These are phyloP conservation scores for Dyspetes luteomarginatus DNA, from an alignment of 2,888 invertebrate genomes.

Conservation along the genomic window DNA sequence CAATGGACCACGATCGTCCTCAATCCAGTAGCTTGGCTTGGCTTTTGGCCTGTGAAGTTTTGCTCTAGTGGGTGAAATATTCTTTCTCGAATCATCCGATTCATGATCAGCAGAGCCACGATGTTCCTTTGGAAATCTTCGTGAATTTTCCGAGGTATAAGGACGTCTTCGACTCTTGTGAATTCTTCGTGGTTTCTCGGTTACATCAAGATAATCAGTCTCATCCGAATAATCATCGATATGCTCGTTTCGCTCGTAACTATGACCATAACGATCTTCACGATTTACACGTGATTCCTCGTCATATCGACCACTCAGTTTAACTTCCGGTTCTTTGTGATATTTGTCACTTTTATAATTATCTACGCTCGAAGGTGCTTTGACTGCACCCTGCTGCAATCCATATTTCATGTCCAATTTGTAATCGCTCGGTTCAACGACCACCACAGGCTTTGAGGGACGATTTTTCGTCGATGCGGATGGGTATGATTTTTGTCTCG, in stretches of 20 bases:
- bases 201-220: constrained; percentile 77
- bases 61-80: constrained; percentile 65
- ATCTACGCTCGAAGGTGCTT: constrained; percentile 48
- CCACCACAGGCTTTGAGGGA: constrained; percentile 74
- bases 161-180: constrained; percentile 76
- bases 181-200: constrained; percentile 74
- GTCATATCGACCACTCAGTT: constrained; percentile 25
- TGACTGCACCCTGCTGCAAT: constrained; percentile 50
- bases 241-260: constrained; percentile 74
- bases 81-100: constrained; percentile 69
- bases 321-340: constrained; percentile 15
- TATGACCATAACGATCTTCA: constrained; percentile 71
- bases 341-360: constrained; percentile 52
- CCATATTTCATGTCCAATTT: constrained; percentile 70
- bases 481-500: constrained; percentile 42
- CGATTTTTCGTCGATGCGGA: constrained; percentile 31
- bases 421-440: constrained; percentile 73
- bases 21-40: constrained; percentile 71
- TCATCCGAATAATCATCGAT: constrained; percentile 76
- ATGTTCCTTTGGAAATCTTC: constrained; percentile 79
- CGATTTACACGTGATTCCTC: constrained; percentile 52
- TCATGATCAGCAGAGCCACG: constrained; percentile 67
- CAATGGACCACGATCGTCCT: constrained; percentile 70
- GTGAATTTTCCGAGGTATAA: constrained; percentile 68
- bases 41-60: constrained; percentile 68